Evolutionary conservation across 2,113 vertebrate genomes (phyloP).

Genomic region (Apeltes quadracus): DNA sequence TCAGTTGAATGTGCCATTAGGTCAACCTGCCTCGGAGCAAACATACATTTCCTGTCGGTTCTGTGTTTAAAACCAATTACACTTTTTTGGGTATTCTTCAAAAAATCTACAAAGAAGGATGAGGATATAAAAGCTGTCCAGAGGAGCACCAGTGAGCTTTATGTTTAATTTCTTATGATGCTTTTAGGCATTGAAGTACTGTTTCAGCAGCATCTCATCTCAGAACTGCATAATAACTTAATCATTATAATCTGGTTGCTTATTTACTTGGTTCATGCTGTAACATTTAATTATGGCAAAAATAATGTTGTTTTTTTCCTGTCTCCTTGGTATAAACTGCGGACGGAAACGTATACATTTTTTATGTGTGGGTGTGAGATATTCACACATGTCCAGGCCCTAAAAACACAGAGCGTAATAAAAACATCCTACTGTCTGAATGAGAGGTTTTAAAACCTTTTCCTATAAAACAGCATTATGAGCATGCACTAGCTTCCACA

Average conservation of each 20-base stretch:
- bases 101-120: not conserved
- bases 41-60: constrained; percentile 32
- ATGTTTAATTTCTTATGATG: not conserved
- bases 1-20: constrained; percentile 49
- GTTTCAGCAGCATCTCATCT: constrained; percentile 1
- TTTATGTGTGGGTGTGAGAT: constrained; percentile 11
- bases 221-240: not conserved
- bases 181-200: not conserved
- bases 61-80: constrained; percentile 17
- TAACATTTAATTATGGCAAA: not conserved
- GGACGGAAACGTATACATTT: constrained; percentile 20
- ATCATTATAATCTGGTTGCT: constrained; percentile 10
- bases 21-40: constrained; percentile 26
- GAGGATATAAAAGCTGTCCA: not conserved
- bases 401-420: no score
- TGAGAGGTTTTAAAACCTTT: constrained; percentile 8
- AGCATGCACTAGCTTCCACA: constrained; percentile 10
- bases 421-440: constrained; percentile 27
- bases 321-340: constrained; percentile 13
- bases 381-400: constrained; percentile 12
- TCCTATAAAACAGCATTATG: constrained; percentile 11
- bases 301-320: constrained; percentile 13
- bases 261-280: constrained; percentile 3
- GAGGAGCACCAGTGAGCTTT: not conserved
- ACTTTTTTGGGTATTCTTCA: not conserved